A percentile compares a stretch with the other conserved stretches of the same genome.
Evolutionary conservation across 2,113 vertebrate species (phyloP).

Genomic region (Ammospiza caudacuta): DNA sequence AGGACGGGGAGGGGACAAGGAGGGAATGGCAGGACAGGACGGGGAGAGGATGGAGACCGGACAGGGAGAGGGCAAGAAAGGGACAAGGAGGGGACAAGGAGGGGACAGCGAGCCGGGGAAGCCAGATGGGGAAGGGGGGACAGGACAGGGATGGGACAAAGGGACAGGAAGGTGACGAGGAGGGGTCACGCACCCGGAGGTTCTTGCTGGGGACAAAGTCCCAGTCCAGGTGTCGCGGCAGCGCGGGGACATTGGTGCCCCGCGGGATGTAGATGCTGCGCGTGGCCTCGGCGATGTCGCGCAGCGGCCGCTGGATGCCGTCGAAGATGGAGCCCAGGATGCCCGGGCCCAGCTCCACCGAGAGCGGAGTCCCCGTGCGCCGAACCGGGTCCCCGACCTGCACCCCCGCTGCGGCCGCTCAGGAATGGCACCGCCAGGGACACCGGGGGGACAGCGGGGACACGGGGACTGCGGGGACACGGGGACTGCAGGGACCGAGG

Average conservation of each 20-base stretch:
- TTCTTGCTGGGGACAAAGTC: slow-evolving; percentile 21
- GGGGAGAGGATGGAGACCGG: background rate
- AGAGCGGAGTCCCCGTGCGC: slow-evolving; percentile 65
- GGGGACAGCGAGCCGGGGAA: background rate
- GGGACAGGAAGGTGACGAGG: background rate
- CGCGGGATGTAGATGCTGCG: slow-evolving; percentile 69
- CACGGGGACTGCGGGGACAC: too few relatives aligned
- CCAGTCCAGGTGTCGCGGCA: slow-evolving; percentile 43
- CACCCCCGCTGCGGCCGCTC: slow-evolving; percentile 45
- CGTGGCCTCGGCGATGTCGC: slow-evolving; percentile 61
- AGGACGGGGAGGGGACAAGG: background rate
- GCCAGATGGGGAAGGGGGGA: too few relatives aligned
- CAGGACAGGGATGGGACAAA: background rate
- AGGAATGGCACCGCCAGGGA: slow-evolving; percentile 7
- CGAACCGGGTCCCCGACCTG: slow-evolving; percentile 64
- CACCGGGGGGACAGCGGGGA: background rate
- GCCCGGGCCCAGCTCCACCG: slow-evolving; percentile 66
- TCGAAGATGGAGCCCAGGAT: slow-evolving; percentile 73
- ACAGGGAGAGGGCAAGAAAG: background rate
- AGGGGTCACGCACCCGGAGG: background rate
- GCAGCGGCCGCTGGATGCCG: slow-evolving; percentile 66
- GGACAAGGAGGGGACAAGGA: background rate
- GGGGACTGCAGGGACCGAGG: too few relatives aligned
- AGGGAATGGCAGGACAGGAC: background rate
- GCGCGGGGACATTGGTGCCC: slow-evolving; percentile 50